Conservation (phyloP, 1,140 invertebrate genomes). For the Drosophila pseudoobscura region DNA sequence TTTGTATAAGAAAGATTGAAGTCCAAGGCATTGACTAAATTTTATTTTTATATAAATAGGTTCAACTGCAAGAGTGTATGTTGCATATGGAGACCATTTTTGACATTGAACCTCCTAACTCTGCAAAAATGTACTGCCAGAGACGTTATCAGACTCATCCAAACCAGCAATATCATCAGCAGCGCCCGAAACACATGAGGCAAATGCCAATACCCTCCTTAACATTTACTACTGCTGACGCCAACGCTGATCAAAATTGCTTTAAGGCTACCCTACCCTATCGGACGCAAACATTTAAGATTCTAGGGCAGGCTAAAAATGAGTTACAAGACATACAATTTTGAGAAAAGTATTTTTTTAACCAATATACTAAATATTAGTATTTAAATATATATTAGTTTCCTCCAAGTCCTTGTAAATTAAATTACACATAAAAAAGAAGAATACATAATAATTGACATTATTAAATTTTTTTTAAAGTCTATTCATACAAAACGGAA, state of each 20-base stretch:
- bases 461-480: too few relatives aligned
- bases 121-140: slow-evolving; percentile 42
- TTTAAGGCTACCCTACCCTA: too few relatives aligned
- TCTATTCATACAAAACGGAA: too few relatives aligned
- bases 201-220: slow-evolving; percentile 14
- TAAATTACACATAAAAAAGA: too few relatives aligned
- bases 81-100: slow-evolving; percentile 88
- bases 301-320: too few relatives aligned
- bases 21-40: background rate
- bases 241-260: background rate
- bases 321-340: too few relatives aligned
- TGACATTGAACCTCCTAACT: slow-evolving; percentile 59
- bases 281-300: too few relatives aligned
- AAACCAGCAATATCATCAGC: slow-evolving; percentile 32
- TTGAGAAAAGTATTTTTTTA: too few relatives aligned
- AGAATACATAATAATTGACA: too few relatives aligned
- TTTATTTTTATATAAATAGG: slow-evolving; percentile 83
- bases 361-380: too few relatives aligned
- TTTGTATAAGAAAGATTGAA: slow-evolving; percentile 31
- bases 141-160: slow-evolving; percentile 31
- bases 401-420: too few relatives aligned
- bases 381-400: too few relatives aligned
- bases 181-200: slow-evolving; percentile 4
- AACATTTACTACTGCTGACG: background rate
- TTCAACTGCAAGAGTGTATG: slow-evolving; percentile 87